These are phyloP conservation scores for Mareca penelope DNA, from an alignment of 2,797 vertebrate genomes.

Conservation along the genomic window DNA sequence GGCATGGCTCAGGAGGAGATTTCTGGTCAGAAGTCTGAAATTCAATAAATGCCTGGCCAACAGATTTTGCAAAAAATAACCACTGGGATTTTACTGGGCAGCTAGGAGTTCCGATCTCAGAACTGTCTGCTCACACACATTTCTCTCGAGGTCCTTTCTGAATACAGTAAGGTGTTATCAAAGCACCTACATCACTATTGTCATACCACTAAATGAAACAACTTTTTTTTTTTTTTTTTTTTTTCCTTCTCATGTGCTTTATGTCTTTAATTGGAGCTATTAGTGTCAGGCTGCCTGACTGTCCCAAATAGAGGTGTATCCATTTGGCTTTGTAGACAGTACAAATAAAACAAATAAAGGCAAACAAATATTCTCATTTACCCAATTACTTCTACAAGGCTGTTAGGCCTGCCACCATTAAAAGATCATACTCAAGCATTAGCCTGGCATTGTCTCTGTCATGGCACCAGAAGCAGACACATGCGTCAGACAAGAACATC, in stretches of 20 bases:
- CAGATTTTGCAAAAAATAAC: not conserved
- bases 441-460: slow-evolving; percentile 3
- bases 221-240: not conserved
- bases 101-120: not conserved
- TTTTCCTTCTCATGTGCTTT: not conserved
- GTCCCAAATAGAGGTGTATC: not conserved
- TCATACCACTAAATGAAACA: not conserved
- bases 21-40: slow-evolving; percentile 17
- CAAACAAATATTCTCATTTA: not conserved
- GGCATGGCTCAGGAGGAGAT: not conserved
- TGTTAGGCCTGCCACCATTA: not conserved
- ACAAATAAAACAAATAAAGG: not conserved
- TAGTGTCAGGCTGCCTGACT: not conserved
- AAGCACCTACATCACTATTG: not conserved
- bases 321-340: not conserved
- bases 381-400: not conserved
- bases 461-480: slow-evolving; percentile 50
- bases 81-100: not conserved
- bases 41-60: not conserved
- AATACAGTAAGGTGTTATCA: not conserved
- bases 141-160: not conserved
- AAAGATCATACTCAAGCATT: not conserved
- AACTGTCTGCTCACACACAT: not conserved
- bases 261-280: not conserved
- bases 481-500: slow-evolving; percentile 38